A percentile compares a stretch with the other conserved stretches of the same genome.
Conservation (phyloP, 2,888 invertebrate genomes). For the Napeogenes sylphis region DNA sequence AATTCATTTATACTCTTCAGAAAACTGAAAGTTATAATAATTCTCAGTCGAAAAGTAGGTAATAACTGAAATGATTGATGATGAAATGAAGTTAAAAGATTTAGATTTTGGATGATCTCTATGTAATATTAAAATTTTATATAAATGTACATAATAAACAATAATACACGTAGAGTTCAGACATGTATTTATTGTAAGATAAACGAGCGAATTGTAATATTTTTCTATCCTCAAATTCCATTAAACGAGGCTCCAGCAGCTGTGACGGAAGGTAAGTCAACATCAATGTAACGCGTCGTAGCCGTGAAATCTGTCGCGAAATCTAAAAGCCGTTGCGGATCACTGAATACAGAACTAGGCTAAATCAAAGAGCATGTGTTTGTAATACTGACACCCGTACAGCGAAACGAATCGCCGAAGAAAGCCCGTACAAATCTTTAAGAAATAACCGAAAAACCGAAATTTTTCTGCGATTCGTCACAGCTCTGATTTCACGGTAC, state of each 20-base stretch:
- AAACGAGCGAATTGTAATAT: background rate
- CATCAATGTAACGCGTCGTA: conserved; percentile 74
- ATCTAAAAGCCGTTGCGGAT: conserved; percentile 69
- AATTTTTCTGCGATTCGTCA: conserved; percentile 77
- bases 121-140: no score
- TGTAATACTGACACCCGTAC: conserved; percentile 75
- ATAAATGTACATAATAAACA: no score
- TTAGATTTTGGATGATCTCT: no score
- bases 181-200: background rate
- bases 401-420: conserved; percentile 72
- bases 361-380: conserved; percentile 75
- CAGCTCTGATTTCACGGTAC: conserved; percentile 70
- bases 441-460: conserved; percentile 79
- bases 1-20: no score
- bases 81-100: no score
- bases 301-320: conserved; percentile 73
- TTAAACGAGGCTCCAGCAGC: conserved; percentile 63
- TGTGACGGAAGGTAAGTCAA: conserved; percentile 78
- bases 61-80: no score
- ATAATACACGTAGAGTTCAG: no score
- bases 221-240: conserved; percentile 32
- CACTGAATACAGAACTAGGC: conserved; percentile 49
- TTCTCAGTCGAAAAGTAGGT: no score
- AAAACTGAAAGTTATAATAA: no score
- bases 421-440: conserved; percentile 77